These are phyloP conservation scores for Bombylius major DNA, from an alignment of 2,888 invertebrate genomes.

Conservation along the genomic window DNA sequence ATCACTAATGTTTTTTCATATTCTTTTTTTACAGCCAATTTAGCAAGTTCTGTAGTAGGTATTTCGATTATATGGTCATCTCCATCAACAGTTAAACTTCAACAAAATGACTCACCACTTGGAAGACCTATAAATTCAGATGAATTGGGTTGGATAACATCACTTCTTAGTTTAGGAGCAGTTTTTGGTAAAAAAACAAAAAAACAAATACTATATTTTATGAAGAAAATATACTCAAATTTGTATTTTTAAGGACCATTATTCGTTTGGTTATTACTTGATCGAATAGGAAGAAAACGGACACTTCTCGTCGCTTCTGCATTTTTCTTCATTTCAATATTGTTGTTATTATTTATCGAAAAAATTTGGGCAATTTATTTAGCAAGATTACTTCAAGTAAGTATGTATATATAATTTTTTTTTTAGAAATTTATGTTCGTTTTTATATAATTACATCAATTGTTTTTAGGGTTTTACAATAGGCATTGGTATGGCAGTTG, in stretches of 20 bases:
- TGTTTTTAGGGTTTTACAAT: neutral
- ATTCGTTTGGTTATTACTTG: neutral
- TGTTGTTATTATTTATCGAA: neutral
- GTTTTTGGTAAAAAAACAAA: neutral
- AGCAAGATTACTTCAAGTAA: neutral
- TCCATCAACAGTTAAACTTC: neutral
- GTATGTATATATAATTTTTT: neutral
- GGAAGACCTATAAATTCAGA: accelerated
- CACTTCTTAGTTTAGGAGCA: neutral
- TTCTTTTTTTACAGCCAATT: neutral
- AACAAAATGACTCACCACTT: neutral
- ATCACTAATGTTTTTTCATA: neutral
- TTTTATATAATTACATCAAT: neutral
- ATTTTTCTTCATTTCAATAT: neutral
- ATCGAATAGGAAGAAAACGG: neutral
- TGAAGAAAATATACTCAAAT: neutral
- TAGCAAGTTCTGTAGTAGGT: neutral
- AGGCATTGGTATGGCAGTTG: neutral
- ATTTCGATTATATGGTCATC: neutral
- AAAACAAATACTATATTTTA: neutral
- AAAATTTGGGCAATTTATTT: neutral
- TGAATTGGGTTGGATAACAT: neutral
- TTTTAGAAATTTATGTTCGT: too few species aligned
- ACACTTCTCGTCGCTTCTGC: too few species aligned
- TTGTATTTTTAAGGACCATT: neutral